These are phyloP conservation scores for Amphilophus citrinellus DNA, from an alignment of 2,113 vertebrate species.

Conservation along the genomic window DNA sequence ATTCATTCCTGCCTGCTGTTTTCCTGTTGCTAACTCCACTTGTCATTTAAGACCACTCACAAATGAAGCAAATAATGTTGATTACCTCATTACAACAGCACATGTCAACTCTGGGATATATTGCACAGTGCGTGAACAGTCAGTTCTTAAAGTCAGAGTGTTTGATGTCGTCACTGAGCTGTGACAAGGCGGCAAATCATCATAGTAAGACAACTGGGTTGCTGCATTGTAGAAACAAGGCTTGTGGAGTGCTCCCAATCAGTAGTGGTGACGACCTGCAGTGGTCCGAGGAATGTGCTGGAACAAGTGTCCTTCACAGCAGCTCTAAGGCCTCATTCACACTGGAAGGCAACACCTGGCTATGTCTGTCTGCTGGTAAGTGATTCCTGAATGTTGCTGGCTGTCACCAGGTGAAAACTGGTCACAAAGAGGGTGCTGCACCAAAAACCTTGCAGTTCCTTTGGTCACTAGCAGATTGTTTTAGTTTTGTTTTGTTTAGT, in stretches of 20 bases:
- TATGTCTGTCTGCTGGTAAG: too few relatives aligned
- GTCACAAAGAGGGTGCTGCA: too few relatives aligned
- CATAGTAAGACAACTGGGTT: neutral
- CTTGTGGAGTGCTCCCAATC: neutral
- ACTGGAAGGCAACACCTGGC: too few relatives aligned
- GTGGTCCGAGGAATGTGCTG: too few relatives aligned
- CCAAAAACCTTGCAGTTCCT: too few relatives aligned
- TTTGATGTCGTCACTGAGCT: neutral
- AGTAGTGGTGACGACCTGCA: too few relatives aligned
- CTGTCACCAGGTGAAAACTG: too few relatives aligned
- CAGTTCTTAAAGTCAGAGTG: conserved; percentile 7
- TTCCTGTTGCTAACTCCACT: neutral
- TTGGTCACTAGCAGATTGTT: too few relatives aligned
- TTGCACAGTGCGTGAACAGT: neutral
- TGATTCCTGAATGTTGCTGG: too few relatives aligned
- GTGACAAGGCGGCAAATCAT: neutral
- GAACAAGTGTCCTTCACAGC: too few relatives aligned
- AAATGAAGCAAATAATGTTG: conserved; percentile 4
- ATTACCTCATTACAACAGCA: neutral
- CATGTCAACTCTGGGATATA: neutral
- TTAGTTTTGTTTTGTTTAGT: too few relatives aligned
- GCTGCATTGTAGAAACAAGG: neutral
- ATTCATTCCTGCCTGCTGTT: neutral
- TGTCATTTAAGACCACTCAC: neutral
- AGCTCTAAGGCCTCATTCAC: too few relatives aligned